These are phyloP conservation scores for Zophobas atratus DNA, from an alignment of 1,140 invertebrate species.

Conservation along the genomic window DNA sequence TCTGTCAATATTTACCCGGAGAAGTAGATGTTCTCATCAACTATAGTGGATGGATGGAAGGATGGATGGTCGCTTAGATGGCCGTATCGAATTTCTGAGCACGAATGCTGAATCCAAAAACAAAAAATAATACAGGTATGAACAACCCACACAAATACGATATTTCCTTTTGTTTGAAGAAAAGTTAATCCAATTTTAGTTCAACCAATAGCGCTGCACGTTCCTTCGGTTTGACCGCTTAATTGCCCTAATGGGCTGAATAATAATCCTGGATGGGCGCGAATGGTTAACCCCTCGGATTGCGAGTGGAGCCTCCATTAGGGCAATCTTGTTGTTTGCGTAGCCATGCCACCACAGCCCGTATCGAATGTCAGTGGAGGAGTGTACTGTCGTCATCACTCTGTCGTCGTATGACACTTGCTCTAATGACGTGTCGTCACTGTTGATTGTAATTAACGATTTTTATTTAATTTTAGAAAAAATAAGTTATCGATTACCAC, in stretches of 20 bases:
- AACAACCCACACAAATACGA: neutral
- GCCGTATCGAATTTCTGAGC: constrained; percentile 47
- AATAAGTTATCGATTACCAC: too few species aligned
- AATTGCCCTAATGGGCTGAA: constrained; percentile 58
- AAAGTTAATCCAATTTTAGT: constrained; percentile 4
- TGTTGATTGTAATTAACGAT: neutral
- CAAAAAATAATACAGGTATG: constrained; percentile 31
- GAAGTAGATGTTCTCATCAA: constrained; percentile 65
- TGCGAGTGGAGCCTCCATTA: constrained; percentile 53
- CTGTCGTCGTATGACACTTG: constrained; percentile 12
- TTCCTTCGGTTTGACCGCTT: constrained; percentile 42
- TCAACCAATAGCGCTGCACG: neutral
- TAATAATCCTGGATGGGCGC: constrained; percentile 51
- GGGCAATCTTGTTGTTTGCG: constrained; percentile 58
- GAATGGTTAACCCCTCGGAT: constrained; percentile 48
- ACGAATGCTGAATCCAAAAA: constrained; percentile 39
- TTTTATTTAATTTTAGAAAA: too few species aligned
- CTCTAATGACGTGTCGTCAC: neutral
- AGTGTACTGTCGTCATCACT: constrained; percentile 30
- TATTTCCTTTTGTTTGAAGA: constrained; percentile 20
- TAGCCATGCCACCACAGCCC: constrained; percentile 54
- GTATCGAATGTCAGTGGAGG: constrained; percentile 45
- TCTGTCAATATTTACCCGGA: constrained; percentile 63
- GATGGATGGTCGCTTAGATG: constrained; percentile 48
- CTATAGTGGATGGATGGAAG: constrained; percentile 61